Evolutionary conservation across 2,888 invertebrate genomes (phyloP).

Genomic region (Parasteatoda lunata): DNA sequence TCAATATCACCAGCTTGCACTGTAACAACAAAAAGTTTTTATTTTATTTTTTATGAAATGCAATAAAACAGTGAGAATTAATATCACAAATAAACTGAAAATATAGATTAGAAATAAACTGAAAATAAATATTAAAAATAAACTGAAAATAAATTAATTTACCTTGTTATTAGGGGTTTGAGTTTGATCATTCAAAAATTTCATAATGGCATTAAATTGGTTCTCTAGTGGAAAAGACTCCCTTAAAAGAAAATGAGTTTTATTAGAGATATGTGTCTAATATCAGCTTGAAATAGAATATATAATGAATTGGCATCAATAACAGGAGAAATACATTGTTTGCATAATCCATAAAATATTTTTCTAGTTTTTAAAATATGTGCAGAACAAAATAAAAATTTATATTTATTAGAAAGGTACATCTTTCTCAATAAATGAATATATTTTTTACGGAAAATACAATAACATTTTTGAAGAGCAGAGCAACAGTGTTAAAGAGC

Average conservation of each 20-base stretch:
- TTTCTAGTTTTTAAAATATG: too few relatives aligned
- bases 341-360: too few relatives aligned
- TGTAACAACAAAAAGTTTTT: slow-evolving; percentile 73
- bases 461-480: too few relatives aligned
- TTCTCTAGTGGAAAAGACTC: slow-evolving; percentile 79
- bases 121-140: not conserved
- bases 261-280: too few relatives aligned
- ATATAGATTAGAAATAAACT: not conserved
- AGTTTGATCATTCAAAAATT: slow-evolving; percentile 91
- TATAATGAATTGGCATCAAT: too few relatives aligned
- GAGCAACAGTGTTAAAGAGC: too few relatives aligned
- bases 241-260: slow-evolving; percentile 72
- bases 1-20: slow-evolving; percentile 77
- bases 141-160: not conserved
- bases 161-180: slow-evolving; percentile 87
- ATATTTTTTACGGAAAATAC: too few relatives aligned
- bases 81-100: not conserved
- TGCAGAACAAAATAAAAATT: too few relatives aligned
- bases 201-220: slow-evolving; percentile 79
- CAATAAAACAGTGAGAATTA: not conserved
- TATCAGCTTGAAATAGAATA: too few relatives aligned
- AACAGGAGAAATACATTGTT: too few relatives aligned
- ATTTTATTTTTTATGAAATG: slow-evolving; percentile 14
- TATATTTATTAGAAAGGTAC: too few relatives aligned
- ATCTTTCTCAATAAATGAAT: too few relatives aligned